Evolutionary conservation across 2,888 invertebrate species (phyloP), one percentile per base, ranked within the genome.

Genomic region (Neria commutata): DNA sequence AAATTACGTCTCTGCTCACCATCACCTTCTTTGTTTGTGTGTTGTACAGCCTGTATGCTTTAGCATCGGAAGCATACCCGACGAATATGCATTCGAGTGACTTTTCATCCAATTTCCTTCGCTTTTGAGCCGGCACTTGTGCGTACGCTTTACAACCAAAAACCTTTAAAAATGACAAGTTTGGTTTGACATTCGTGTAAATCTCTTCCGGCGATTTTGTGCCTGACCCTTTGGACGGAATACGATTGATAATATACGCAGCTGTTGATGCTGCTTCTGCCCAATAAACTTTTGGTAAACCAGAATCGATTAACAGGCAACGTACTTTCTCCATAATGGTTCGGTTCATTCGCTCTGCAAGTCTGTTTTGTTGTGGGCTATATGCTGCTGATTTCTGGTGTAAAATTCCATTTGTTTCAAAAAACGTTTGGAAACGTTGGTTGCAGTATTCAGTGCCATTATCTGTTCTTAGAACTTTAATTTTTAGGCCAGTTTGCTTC

Each of bases 341-440:
- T 29, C 6, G 6, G 11, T 29, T 29, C 29, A 29, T 29, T 6
- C 29, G 29, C 29, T 29, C 29, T 29, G 29, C 29, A 8, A 29
- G 11, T 29, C 29, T 11, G 29, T 29, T 29, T 29, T 29, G 29
- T 29, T 29, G 29, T 29, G 29, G 29, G 29, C 29, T 29, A 29
- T 29, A 29, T 29, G 29, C 11, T 29, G 29, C 29, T 29, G 29
- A 29, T 29, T 29, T 29, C 29, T 29, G 29, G 11, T 29, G 65
- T 52, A 1, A 63, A 19, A n/a, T 61, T 60, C 50, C 64, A 63
- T 63, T 58, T n/a, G 62, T 54, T 10, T 63, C 48, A 47, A 61
- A 54, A 45, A 63, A 51, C 37, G 52, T 46, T 1, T 24, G n/a
- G 45, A 16, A 16, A 11, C 37, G 11, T 29, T 50, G 29, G 8